Percentiles rank a stretch among this genome's conserved stretches.
Evolutionary conservation across 2,797 vertebrate genomes (phyloP).

Genomic region (Sebastolobus alascanus): DNA sequence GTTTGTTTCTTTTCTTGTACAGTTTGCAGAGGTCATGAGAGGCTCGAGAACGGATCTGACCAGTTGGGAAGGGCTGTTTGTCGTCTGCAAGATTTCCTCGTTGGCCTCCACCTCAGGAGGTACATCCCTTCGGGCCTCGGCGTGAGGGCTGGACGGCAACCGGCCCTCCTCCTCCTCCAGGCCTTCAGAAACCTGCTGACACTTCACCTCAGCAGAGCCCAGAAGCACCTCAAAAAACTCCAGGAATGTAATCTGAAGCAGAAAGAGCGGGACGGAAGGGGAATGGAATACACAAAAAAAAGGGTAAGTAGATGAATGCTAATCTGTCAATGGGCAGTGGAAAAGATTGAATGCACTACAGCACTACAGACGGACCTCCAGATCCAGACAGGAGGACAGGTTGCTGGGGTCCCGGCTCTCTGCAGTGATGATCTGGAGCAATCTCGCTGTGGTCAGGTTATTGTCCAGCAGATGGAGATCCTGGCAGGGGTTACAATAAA

Average conservation of each 20-base stretch:
- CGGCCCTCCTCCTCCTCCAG: neutral
- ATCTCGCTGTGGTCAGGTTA: conserved; percentile 83
- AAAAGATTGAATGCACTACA: neutral
- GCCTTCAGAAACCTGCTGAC: conserved; percentile 40
- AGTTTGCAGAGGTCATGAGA: neutral
- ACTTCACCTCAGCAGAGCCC: conserved; percentile 84
- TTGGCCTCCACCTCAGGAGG: neutral
- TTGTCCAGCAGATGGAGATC: conserved; percentile 87
- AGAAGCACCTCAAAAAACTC: conserved; percentile 95
- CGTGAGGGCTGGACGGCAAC: neutral
- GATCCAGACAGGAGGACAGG: conserved; percentile 77
- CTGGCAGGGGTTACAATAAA: conserved; percentile 69
- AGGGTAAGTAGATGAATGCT: neutral
- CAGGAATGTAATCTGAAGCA: conserved; percentile 91
- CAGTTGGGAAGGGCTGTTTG: conserved; percentile 19
- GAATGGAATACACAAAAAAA: neutral
- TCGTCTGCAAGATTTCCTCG: neutral
- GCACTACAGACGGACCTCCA: conserved; percentile 83
- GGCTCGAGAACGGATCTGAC: conserved; percentile 38
- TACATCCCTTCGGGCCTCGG: neutral
- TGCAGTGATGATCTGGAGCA: conserved; percentile 86
- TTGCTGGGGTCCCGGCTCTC: conserved; percentile 73
- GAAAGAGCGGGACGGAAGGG: neutral
- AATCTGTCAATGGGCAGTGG: neutral
- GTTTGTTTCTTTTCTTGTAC: neutral